A percentile compares a stretch with the other conserved stretches of the same genome.
Evolutionary conservation across 2,888 invertebrate species (phyloP).

Genomic region (Platynereis dumerilii): DNA sequence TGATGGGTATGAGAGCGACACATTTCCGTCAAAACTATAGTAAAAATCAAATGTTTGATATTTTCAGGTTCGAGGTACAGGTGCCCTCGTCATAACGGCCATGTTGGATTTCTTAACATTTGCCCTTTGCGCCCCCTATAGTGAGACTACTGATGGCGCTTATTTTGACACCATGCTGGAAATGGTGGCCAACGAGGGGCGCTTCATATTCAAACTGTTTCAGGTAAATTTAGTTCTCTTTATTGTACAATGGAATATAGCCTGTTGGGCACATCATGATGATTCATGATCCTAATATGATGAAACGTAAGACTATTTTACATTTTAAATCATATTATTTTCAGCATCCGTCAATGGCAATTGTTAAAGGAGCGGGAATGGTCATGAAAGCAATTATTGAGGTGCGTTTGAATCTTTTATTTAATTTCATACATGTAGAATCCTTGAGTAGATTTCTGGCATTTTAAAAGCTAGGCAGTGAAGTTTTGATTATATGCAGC

Average conservation of each 20-base stretch:
- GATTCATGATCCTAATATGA: no score
- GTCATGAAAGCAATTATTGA: slow-evolving; percentile 97
- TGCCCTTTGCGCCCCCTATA: slow-evolving; percentile 96
- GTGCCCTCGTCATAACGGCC: slow-evolving; percentile 93
- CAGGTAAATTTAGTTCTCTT: slow-evolving; percentile 68
- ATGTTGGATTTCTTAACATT: slow-evolving; percentile 99
- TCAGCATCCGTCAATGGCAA: slow-evolving; percentile 95
- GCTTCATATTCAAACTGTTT: slow-evolving; percentile 89
- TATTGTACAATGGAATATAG: no score
- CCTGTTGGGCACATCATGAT: no score
- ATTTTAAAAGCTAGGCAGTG: no score
- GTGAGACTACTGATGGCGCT: slow-evolving; percentile 89
- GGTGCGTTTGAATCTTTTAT: no score
- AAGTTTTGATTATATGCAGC: no score
- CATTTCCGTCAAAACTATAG: no score
- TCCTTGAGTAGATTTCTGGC: no score
- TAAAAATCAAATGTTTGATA: neutral
- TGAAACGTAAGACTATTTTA: no score
- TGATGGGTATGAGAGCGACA: no score
- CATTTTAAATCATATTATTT: no score
- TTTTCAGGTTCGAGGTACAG: slow-evolving; percentile 76
- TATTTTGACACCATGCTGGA: slow-evolving; percentile 81
- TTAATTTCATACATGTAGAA: no score
- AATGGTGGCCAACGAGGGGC: slow-evolving; percentile 90
- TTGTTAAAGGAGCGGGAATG: slow-evolving; percentile 97